A percentile compares a stretch with the other conserved stretches of the same genome.
Evolutionary conservation across 2,797 vertebrate species (phyloP).

Genomic region (Acipenser transmontanus): DNA sequence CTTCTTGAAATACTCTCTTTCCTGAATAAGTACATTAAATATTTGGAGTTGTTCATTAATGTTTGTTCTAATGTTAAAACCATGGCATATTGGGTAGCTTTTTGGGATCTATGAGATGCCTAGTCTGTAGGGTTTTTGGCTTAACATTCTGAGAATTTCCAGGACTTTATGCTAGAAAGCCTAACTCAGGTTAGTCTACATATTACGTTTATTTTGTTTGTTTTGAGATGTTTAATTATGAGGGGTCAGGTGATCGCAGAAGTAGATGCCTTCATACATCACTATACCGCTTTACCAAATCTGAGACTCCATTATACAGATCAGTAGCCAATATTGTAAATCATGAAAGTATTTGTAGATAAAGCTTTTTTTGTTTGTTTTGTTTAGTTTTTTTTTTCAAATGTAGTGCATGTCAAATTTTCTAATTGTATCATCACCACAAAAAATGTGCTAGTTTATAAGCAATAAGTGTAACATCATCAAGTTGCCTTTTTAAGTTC

Average conservation of each 20-base stretch:
- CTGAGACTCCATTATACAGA: conserved; percentile 61
- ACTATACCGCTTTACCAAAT: conserved; percentile 80
- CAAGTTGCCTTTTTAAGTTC: conserved; percentile 54
- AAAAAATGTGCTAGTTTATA: conserved; percentile 65
- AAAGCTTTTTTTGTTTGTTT: conserved; percentile 63
- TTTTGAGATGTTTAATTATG: conserved; percentile 8
- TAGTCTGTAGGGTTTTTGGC: conserved; percentile 34
- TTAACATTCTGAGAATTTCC: conserved; percentile 34
- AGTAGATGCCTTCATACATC: conserved; percentile 73
- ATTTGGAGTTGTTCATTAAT: conserved; percentile 40
- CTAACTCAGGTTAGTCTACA: conserved; percentile 62
- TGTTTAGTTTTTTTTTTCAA: conserved; percentile 48
- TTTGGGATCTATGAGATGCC: conserved; percentile 31
- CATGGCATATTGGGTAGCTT: conserved; percentile 56
- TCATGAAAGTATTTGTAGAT: conserved; percentile 64
- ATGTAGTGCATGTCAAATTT: conserved; percentile 74
- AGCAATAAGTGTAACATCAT: conserved; percentile 87
- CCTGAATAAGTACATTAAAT: conserved; percentile 56
- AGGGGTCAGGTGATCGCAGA: conserved; percentile 53
- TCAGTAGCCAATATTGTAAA: conserved; percentile 58
- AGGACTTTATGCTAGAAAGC: conserved; percentile 58
- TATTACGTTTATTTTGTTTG: conserved; percentile 45
- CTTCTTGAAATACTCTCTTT: conserved; percentile 81
- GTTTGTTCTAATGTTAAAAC: conserved; percentile 44
- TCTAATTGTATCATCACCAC: conserved; percentile 63